These are phyloP conservation scores for Cerastis rubricosa DNA, from an alignment of 2,888 invertebrate genomes.

Conservation along the genomic window DNA sequence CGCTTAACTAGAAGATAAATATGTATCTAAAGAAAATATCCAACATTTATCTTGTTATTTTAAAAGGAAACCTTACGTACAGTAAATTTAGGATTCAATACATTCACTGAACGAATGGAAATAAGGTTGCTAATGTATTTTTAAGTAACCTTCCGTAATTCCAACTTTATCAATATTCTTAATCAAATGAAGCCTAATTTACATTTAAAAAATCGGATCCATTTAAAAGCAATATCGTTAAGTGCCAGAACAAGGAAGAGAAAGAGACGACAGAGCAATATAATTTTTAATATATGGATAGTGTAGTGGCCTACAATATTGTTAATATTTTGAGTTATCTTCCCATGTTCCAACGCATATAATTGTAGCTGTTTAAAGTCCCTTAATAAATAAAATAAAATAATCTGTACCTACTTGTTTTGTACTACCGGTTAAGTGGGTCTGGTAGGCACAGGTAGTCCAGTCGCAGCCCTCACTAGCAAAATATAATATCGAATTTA, in stretches of 20 bases:
- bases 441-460: not conserved
- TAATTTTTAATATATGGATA: too few relatives aligned
- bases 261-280: not conserved
- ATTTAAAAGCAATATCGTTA: slow-evolving; percentile 68
- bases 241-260: slow-evolving; percentile 57
- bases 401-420: not conserved
- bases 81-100: slow-evolving; percentile 43
- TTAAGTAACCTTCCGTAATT: slow-evolving; percentile 63
- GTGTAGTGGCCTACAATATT: too few relatives aligned
- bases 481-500: not conserved
- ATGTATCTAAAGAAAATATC: slow-evolving; percentile 19
- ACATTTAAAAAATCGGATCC: slow-evolving; percentile 68
- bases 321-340: too few relatives aligned
- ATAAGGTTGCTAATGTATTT: slow-evolving; percentile 65
- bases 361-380: too few relatives aligned
- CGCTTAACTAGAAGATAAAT: not conserved
- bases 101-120: slow-evolving; percentile 46
- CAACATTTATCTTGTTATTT: slow-evolving; percentile 44
- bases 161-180: slow-evolving; percentile 68
- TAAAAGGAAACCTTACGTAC: slow-evolving; percentile 34
- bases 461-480: not conserved
- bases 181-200: slow-evolving; percentile 72
- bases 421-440: not conserved
- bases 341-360: too few relatives aligned
- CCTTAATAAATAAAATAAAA: slow-evolving; percentile 28